Percentiles rank a stretch among this genome's conserved stretches.
Conservation (phyloP, 2,113 vertebrate genomes). For the Holacanthus passer region DNA sequence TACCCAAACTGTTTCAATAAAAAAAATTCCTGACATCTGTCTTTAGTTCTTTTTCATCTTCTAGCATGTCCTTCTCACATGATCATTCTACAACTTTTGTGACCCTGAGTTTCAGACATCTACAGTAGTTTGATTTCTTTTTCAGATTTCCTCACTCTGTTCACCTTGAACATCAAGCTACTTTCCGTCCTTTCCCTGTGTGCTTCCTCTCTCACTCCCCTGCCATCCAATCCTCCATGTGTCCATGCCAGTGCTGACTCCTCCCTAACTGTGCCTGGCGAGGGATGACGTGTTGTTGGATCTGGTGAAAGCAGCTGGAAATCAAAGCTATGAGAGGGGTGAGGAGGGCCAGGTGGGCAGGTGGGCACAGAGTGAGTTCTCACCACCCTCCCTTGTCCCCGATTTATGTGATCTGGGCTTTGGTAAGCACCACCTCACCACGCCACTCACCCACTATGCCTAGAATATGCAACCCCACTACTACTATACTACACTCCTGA, state of each 20-base stretch:
- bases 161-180: constrained; percentile 54
- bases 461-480: constrained; percentile 1
- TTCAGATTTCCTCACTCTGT: constrained; percentile 13
- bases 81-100: background rate
- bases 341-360: constrained; percentile 74
- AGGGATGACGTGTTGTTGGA: constrained; percentile 72
- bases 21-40: background rate
- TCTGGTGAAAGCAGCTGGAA: constrained; percentile 77
- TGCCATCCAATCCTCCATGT: constrained; percentile 37
- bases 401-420: constrained; percentile 77
- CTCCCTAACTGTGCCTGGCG: constrained; percentile 69
- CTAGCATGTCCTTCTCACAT: background rate
- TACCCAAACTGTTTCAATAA: background rate
- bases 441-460: constrained; percentile 29
- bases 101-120: background rate
- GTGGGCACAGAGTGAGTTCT: constrained; percentile 78
- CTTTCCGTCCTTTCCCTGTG: constrained; percentile 47
- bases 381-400: constrained; percentile 62
- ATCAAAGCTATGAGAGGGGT: constrained; percentile 64
- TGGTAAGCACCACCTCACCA: constrained; percentile 59
- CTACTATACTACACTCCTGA: constrained; percentile 14
- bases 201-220: constrained; percentile 32
- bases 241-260: constrained; percentile 67
- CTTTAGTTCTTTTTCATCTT: background rate
- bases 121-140: background rate